Percentiles rank a stretch among this genome's conserved stretches.
Evolutionary conservation across 37 sponge, comb jelly and placozoan species (phyloP).

Genomic region (Chondrilla cf. caribensis): DNA sequence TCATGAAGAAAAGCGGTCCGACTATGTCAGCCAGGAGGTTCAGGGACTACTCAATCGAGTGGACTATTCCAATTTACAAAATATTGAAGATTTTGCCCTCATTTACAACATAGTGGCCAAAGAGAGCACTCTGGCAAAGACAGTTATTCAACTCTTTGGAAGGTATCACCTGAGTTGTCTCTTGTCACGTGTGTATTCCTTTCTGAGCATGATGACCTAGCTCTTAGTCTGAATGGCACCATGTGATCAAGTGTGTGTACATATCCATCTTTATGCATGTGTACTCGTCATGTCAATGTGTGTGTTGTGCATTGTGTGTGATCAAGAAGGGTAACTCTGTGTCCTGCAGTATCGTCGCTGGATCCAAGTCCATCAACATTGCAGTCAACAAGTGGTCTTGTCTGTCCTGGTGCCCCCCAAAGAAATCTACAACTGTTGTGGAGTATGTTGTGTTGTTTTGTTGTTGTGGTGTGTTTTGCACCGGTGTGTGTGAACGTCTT

Average conservation of each 20-base stretch:
- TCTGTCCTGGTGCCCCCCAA: not conserved
- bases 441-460: too few species aligned
- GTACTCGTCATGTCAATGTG: too few species aligned
- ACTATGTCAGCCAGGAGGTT: conserved; percentile 13
- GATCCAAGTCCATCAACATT: too few species aligned
- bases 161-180: conserved; percentile 5
- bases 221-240: not conserved
- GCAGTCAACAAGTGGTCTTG: conserved; percentile 65
- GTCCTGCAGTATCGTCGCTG: too few species aligned
- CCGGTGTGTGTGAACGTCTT: too few species aligned
- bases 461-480: too few species aligned
- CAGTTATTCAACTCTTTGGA: not conserved
- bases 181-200: not conserved
- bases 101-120: conserved; percentile 9
- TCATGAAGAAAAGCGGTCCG: conserved; percentile 14
- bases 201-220: not conserved
- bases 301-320: too few species aligned
- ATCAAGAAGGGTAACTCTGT: too few species aligned
- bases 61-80: conserved; percentile 12
- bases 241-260: not conserved
- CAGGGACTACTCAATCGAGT: conserved; percentile 2
- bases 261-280: too few species aligned
- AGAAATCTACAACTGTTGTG: not conserved
- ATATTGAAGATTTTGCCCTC: conserved; percentile 1
- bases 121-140: conserved; percentile 10